Conservation (phyloP, 2,888 invertebrate genomes). For the Agonum fuliginosum region DNA sequence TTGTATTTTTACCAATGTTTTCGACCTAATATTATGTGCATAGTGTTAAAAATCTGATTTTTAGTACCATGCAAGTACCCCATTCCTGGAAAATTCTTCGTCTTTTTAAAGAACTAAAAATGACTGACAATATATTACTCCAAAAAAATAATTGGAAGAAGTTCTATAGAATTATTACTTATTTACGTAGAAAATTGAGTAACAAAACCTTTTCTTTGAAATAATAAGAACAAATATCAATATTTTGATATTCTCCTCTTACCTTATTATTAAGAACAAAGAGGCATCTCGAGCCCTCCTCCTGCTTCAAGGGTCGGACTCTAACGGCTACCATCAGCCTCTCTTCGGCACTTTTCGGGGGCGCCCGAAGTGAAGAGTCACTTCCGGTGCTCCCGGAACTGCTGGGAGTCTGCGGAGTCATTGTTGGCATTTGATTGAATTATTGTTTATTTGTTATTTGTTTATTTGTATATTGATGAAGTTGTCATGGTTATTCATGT, state of each 20-base stretch:
- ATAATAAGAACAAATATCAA: too few species aligned
- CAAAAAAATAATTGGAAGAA: too few species aligned
- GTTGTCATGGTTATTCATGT: not conserved
- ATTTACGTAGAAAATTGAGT: too few species aligned
- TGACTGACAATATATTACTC: too few species aligned
- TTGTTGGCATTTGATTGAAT: constrained; percentile 36
- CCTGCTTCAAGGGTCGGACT: constrained; percentile 86
- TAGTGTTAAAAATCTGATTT: too few species aligned
- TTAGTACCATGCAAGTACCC: too few species aligned
- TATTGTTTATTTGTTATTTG: not conserved
- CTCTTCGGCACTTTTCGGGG: constrained; percentile 70
- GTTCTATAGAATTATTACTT: too few species aligned
- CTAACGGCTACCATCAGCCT: constrained; percentile 86
- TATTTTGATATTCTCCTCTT: too few species aligned
- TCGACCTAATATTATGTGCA: too few species aligned
- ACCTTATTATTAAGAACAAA: constrained; percentile 88
- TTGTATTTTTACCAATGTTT: too few species aligned
- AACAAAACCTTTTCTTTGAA: not conserved
- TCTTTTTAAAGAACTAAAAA: too few species aligned
- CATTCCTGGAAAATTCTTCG: too few species aligned
- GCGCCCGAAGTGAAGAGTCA: constrained; percentile 68
- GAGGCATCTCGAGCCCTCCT: constrained; percentile 85
- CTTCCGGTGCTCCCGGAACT: constrained; percentile 72
- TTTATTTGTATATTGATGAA: not conserved
- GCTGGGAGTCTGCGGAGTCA: constrained; percentile 66